Base-by-base conservation (phyloP, 1,140 invertebrate genomes). In the Drosophila watanabei region DNA sequence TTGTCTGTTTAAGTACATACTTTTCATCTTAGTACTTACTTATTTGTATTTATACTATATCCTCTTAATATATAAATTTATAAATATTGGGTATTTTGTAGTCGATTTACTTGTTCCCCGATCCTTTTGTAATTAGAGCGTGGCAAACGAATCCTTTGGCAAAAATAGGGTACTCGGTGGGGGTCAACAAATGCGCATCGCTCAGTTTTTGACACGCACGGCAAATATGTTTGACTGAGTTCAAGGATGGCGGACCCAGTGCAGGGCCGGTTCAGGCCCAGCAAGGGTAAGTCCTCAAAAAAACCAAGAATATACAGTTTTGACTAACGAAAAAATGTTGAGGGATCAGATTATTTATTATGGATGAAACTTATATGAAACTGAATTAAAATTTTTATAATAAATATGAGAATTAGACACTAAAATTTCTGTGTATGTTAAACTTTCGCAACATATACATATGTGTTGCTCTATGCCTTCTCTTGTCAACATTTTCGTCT, bases 171-270 rank as follows among this genome's bases (percentile, higher is more conserved):
- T n/a, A 43, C 13, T 37, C 14, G 30, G 16, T 18, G 66, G 49
- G 45, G 45, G 66, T 57, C 60, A 68, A 48, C 57, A 64, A 80
- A 86, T 79, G 79, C 79, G 82, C 79, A 62, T 77, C 69, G 79
- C 76, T 86, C 69, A 81, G 79, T 73, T 86, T 86, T 86, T 82
- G 82, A 86, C 82, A 86, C 82, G 82, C 79, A 86, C 82, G 37
- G 82, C 69, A 87, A 87, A 77, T 82, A 80, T 63, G 65, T 68
- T 33, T 59, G 48, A 11, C 46, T 39, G 54, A 49, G 57, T 51
- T 35, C 54, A 60, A 54, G 68, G 62, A 46, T 52, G 37, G 14
- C 20, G 18, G 49, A 9, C 52, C 18, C 35, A 46, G 37, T n/a
- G 4, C 73, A 78, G 73, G 73, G n/a, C 0, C 63, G 41, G 24